A percentile compares a stretch with the other conserved stretches of the same genome.
Evolutionary conservation across 2,113 vertebrate species (phyloP).

Genomic region (Petaurus breviceps): DNA sequence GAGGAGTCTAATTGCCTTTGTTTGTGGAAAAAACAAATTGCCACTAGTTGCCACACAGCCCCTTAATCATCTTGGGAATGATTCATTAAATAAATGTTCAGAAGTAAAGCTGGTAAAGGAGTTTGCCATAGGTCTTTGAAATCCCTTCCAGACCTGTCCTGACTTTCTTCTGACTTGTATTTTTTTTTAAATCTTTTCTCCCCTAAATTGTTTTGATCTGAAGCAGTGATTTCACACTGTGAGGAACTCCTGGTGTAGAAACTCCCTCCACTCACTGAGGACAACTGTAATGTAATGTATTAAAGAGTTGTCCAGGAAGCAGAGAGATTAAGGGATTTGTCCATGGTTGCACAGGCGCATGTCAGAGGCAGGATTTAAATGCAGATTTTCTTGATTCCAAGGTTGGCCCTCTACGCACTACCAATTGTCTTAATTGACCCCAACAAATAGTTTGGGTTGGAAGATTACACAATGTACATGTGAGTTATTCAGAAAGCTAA

Average conservation of each 20-base stretch:
- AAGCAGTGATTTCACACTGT: not conserved
- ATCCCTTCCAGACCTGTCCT: not conserved
- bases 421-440: not conserved
- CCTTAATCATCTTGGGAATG: not conserved
- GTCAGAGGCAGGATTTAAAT: not conserved
- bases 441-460: not conserved
- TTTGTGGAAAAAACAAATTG: conserved; percentile 21
- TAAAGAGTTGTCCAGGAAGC: not conserved
- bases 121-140: not conserved
- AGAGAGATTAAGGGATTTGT: not conserved
- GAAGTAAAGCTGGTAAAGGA: not conserved
- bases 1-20: not conserved
- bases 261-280: not conserved
- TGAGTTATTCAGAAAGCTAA: not conserved
- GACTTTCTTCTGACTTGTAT: not conserved
- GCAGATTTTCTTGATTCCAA: not conserved
- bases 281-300: not conserved
- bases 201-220: not conserved
- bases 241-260: not conserved
- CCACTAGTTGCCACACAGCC: conserved; percentile 21
- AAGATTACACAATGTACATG: not conserved
- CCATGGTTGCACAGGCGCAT: not conserved
- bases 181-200: not conserved
- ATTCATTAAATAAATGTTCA: conserved; percentile 1
- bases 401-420: not conserved